These are phyloP conservation scores for Enoplosus armatus DNA, from an alignment of 2,797 vertebrate genomes.

Conservation along the genomic window DNA sequence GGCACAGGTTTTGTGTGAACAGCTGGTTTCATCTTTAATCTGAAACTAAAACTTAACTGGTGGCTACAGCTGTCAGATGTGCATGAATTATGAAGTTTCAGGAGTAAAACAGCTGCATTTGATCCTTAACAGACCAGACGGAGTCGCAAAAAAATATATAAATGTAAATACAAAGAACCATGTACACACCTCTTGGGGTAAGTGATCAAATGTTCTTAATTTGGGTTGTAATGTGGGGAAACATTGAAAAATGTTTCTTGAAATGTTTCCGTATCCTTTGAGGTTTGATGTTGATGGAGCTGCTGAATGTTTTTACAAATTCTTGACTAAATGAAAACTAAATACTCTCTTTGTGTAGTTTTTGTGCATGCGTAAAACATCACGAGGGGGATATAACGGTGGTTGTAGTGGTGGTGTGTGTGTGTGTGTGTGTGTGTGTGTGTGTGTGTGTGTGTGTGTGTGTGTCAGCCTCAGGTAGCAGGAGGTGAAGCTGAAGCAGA, in stretches of 20 bases:
- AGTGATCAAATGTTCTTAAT: too few relatives aligned
- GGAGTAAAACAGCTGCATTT: neutral
- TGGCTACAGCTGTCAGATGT: too few relatives aligned
- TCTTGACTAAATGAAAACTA: neutral
- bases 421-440: slow-evolving; percentile 6
- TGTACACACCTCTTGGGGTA: too few relatives aligned
- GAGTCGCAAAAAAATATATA: too few relatives aligned
- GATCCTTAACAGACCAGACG: neutral
- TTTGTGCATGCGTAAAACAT: neutral
- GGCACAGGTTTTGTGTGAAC: too few relatives aligned
- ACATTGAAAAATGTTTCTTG: too few relatives aligned
- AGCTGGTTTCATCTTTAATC: too few relatives aligned
- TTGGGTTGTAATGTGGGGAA: too few relatives aligned
- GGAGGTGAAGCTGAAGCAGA: slow-evolving; percentile 28
- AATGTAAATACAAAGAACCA: too few relatives aligned
- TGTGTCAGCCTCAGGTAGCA: slow-evolving; percentile 32
- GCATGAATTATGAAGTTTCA: neutral
- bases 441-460: slow-evolving; percentile 21
- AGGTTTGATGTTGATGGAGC: too few relatives aligned
- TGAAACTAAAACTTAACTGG: too few relatives aligned
- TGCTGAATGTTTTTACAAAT: neutral
- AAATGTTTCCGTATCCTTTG: too few relatives aligned
- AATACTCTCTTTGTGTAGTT: neutral
- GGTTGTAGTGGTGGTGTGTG: neutral
- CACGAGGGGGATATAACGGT: neutral